Evolutionary conservation across 2,113 vertebrate genomes (phyloP).

Genomic region (Callospermophilus lateralis): DNA sequence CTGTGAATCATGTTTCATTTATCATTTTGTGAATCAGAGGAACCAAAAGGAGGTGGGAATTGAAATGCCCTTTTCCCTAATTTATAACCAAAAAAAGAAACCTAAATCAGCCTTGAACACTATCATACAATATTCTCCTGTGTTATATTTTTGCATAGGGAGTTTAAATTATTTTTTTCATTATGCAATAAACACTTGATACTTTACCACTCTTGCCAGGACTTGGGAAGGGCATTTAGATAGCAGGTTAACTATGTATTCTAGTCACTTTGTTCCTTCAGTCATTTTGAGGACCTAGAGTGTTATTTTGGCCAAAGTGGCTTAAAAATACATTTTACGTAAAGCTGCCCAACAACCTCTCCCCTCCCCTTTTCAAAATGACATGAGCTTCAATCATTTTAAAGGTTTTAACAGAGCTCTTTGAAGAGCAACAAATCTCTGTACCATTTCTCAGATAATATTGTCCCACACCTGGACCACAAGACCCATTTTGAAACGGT

Average conservation of each 20-base stretch:
- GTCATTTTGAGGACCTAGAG: constrained; percentile 63
- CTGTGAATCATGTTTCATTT: neutral
- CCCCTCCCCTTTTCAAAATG: constrained; percentile 51
- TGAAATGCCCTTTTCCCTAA: neutral
- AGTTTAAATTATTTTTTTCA: constrained; percentile 61
- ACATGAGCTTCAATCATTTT: constrained; percentile 84
- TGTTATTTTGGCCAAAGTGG: constrained; percentile 76
- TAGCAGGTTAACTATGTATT: constrained; percentile 78
- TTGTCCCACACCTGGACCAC: constrained; percentile 88
- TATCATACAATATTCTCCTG: constrained; percentile 16
- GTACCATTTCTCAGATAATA: constrained; percentile 89
- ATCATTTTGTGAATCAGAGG: constrained; percentile 37
- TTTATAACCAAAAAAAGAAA: constrained; percentile 36
- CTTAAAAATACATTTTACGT: constrained; percentile 83
- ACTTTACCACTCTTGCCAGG: constrained; percentile 63
- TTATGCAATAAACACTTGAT: constrained; percentile 30
- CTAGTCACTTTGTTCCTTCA: constrained; percentile 56
- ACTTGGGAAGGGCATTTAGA: constrained; percentile 62
- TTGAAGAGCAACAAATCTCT: constrained; percentile 86
- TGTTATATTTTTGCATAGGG: constrained; percentile 57
- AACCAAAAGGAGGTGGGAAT: neutral
- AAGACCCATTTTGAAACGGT: constrained; percentile 87
- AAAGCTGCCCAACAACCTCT: constrained; percentile 28
- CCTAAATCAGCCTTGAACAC: constrained; percentile 48
- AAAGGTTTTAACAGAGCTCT: constrained; percentile 85